These are phyloP conservation scores for Coluber constrictor DNA, from an alignment of 2,797 vertebrate genomes.

Conservation along the genomic window DNA sequence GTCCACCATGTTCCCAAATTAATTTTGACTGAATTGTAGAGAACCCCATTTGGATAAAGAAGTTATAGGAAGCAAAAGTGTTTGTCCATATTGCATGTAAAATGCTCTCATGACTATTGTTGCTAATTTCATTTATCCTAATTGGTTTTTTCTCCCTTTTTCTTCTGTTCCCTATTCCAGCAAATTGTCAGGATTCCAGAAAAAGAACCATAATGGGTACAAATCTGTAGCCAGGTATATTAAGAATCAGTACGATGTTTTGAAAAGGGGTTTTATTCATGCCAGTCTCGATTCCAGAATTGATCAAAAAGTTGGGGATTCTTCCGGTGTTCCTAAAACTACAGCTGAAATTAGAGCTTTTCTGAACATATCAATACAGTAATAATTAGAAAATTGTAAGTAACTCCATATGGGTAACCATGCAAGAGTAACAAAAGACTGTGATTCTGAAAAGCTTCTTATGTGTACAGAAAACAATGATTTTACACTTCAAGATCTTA, in stretches of 20 bases:
- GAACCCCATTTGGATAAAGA: not conserved
- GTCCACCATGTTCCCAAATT: not conserved
- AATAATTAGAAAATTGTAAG: not conserved
- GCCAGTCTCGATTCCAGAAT: not conserved
- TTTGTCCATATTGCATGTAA: not conserved
- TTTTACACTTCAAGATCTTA: not conserved
- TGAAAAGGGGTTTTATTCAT: not conserved
- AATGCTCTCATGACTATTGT: not conserved
- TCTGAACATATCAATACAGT: not conserved
- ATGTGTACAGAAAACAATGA: too few species aligned
- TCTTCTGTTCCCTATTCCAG: constrained; percentile 5
- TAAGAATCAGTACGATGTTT: not conserved
- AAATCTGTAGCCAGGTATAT: constrained; percentile 64
- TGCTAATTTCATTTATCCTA: not conserved
- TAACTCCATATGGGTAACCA: not conserved
- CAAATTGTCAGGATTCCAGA: constrained; percentile 45
- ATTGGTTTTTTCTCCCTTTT: not conserved
- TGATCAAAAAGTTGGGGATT: not conserved
- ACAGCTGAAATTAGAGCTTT: not conserved
- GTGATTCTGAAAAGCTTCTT: not conserved
- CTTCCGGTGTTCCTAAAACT: not conserved
- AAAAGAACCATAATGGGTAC: constrained; percentile 63
- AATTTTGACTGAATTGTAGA: not conserved
- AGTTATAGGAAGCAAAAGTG: not conserved
- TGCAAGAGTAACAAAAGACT: not conserved